Evolutionary conservation across 2,797 vertebrate species (phyloP).

Genomic region (Cryptoblepharus egeriae): DNA sequence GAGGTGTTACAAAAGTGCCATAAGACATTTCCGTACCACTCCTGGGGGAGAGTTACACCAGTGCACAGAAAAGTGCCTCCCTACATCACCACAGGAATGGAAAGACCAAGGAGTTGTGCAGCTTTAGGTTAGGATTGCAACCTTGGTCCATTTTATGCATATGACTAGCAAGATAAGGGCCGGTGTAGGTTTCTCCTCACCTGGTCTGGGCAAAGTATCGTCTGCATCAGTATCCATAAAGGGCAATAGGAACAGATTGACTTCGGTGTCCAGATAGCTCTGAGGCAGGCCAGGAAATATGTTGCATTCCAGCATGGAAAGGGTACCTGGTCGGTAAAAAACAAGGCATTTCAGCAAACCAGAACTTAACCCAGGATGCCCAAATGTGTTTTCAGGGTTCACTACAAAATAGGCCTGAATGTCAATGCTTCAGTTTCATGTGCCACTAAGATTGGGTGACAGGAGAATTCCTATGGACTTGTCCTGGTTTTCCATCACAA

Average conservation of each 20-base stretch:
- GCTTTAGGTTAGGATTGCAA: no score
- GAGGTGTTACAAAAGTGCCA: no score
- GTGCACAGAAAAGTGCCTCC: no score
- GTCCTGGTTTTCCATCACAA: not conserved
- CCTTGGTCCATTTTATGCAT: no score
- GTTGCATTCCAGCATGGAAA: slow-evolving; percentile 92
- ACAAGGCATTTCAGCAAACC: not conserved
- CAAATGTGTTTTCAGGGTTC: not conserved
- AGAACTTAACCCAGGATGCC: not conserved
- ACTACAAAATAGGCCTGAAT: not conserved
- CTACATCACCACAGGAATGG: no score
- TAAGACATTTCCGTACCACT: no score
- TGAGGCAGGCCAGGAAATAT: slow-evolving; percentile 87
- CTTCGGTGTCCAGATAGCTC: slow-evolving; percentile 86
- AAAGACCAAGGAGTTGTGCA: no score
- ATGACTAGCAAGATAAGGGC: not conserved
- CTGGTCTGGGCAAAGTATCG: slow-evolving; percentile 83
- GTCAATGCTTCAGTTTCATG: not conserved
- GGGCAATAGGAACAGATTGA: slow-evolving; percentile 92
- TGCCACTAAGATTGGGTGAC: not conserved
- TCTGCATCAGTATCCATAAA: slow-evolving; percentile 86
- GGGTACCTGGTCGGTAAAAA: slow-evolving; percentile 75
- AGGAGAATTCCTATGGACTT: not conserved
- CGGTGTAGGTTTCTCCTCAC: slow-evolving; percentile 57
- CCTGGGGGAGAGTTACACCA: no score